Base-by-base conservation (phyloP, 2,113 vertebrate species). In the Microcebus griseorufus region DNA sequence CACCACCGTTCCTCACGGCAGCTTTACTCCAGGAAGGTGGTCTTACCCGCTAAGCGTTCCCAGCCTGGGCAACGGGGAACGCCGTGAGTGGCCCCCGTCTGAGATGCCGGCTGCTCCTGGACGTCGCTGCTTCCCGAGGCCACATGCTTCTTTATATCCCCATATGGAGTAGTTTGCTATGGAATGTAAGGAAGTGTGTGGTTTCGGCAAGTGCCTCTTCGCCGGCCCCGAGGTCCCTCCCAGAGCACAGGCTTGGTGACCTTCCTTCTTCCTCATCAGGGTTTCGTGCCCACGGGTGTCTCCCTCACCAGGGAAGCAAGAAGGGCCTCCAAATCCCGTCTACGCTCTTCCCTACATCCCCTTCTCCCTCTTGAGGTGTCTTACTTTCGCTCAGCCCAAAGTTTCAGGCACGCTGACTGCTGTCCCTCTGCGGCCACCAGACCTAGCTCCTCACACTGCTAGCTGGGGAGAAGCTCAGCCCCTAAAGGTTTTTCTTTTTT, bases 161-260 rank as follows among this genome's bases (percentile, higher is more conserved):
- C 99, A 99, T 99, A 99, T 98, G 99, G 99, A 99, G 99, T 98
- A 99, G 97, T 97, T 98, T 98, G 98, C 99, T 99, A 99, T 99
- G 99, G 99, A 99, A 99, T 99, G 99, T 99, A 99, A 99, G 99
- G 99, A 99, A 99, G 99, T 99, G 99, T 99, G 99, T 99, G 99
- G 99, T 99, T 99, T 99, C 98, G 99, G 97, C 95, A 97, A 97
- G 98, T n/a, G 42, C 84, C 78, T 97, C 96, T 91, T 95, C 96
- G 0, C 8, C 12, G 60, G 45, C 45, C 69, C 58, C 34, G 7
- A 0, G 10, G 48, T 32, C 60, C 79, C 76, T 27, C 20, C 55
- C 55, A 34, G 20, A 85, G 70, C 51, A 93, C 60, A 8, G 45
- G 45, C 27, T 22, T 7, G 6, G 39, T 32, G 53, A 64, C 73